Evolutionary conservation across 1,140 invertebrate genomes (phyloP), one percentile per base, ranked within the genome.

Genomic region (Tigriopus japonicus): DNA sequence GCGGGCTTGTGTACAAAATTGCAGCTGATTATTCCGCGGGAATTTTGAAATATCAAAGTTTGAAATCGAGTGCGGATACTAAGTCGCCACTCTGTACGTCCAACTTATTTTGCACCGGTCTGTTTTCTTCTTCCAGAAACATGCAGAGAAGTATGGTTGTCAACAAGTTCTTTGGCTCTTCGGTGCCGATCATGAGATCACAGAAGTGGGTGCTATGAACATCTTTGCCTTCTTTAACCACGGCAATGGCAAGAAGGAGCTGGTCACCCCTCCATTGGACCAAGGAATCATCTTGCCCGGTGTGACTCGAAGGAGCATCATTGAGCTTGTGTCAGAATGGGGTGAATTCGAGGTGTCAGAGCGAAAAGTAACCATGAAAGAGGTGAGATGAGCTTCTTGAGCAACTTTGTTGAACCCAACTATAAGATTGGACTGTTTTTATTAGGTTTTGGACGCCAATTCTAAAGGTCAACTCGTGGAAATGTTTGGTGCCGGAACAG

Each of bases 171-270:
- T 99, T 7, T 99, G 96, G 96, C 74, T 99, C 6, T 97, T 84
- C 72, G 95, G 94, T 9, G 81, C 90, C 5, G 83, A 99, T 69
- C 81, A 95, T 70, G 80, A 94, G 69, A 67, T 99, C 1, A 98
- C 96, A 0, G 96, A 99, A 79, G 92, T 90, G 52, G 96, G 96
- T 43, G 91, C 94, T 9, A 99, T 99, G 96, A 99, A 99, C 68
- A 82, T 99, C 52, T 97, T 98, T 69, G 78, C 94, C 65, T 82
- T 86, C 68, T 85, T 82, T 69, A 78, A 83, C 60, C 90, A 97
- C 70, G 81, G 90, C 58, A 74, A 87, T 68, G 90, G 69, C 95
- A 91, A 93, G 71, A 84, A 81, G 74, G 89, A 94, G 75, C 71
- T 98, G 64, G 75, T 88, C 12, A 98, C 94, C 17, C 90, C 93